phyloP scores from a whole-genome alignment of 2,888 invertebrate genomes.

The Cephus pulcher region DNA sequence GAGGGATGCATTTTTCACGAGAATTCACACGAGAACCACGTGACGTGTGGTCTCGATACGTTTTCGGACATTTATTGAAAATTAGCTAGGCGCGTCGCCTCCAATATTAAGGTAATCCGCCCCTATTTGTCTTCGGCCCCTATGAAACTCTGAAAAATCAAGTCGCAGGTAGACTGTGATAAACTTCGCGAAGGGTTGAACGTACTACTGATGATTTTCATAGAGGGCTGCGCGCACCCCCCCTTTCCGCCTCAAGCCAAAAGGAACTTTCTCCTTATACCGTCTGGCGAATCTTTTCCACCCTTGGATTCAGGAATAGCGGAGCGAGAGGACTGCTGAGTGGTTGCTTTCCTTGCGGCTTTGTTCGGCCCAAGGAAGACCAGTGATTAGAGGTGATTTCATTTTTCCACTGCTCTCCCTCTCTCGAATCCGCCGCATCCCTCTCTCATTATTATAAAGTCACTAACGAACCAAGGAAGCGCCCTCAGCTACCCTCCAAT shows the following conservation, averaged over 20 bases:
- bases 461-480: slow-evolving; percentile 56
- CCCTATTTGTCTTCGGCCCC: too few species aligned
- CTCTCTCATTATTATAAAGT: slow-evolving; percentile 56
- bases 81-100: too few species aligned
- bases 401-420: slow-evolving; percentile 45
- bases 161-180: too few species aligned
- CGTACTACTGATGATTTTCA: too few species aligned
- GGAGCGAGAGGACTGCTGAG: slow-evolving; percentile 27
- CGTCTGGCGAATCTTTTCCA: slow-evolving; percentile 16
- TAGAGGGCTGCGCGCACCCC: background rate
- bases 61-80: too few species aligned
- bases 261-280: slow-evolving; percentile 23
- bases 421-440: slow-evolving; percentile 14
- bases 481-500: slow-evolving; percentile 32
- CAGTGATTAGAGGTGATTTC: slow-evolving; percentile 57
- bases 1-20: too few species aligned
- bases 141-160: too few species aligned
- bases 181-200: too few species aligned
- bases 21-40: too few species aligned
- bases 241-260: background rate
- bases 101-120: too few species aligned
- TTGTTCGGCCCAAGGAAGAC: slow-evolving; percentile 30
- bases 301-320: background rate
- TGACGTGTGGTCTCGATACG: too few species aligned
- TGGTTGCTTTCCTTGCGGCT: slow-evolving; percentile 37